Conservation (phyloP, 2,797 vertebrate genomes). For the Alauda arvensis region DNA sequence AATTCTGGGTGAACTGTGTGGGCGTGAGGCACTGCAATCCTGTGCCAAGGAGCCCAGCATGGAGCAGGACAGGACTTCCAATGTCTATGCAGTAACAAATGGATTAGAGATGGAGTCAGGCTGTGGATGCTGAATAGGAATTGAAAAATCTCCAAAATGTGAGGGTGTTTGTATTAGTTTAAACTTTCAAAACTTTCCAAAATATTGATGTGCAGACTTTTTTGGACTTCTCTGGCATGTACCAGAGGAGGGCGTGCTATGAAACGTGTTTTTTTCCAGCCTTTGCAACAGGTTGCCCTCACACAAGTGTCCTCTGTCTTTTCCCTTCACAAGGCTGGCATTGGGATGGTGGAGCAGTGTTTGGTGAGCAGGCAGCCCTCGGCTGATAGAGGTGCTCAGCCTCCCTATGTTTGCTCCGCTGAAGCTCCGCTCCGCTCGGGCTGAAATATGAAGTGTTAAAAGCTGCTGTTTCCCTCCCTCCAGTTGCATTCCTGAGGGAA, state of each 20-base stretch:
- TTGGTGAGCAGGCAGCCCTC: neutral
- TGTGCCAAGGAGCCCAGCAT: neutral
- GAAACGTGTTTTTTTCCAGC: neutral
- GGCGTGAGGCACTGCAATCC: neutral
- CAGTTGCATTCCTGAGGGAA: constrained; percentile 31
- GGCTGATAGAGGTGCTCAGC: neutral
- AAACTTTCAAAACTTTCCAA: neutral
- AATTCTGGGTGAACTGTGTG: neutral
- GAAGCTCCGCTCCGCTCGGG: neutral
- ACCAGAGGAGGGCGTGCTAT: neutral
- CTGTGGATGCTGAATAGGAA: fast-evolving
- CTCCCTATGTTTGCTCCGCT: neutral
- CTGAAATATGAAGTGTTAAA: constrained; percentile 52
- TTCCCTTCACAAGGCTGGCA: neutral
- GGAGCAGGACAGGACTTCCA: neutral
- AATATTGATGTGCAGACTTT: neutral
- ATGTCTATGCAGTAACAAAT: neutral
- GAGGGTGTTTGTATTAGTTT: neutral
- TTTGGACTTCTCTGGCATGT: neutral
- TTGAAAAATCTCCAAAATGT: neutral
- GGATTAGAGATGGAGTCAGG: neutral
- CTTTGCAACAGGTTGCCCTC: neutral
- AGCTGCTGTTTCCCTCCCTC: neutral
- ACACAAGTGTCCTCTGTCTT: neutral
- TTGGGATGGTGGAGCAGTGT: fast-evolving